phyloP scores from a whole-genome alignment of 1,140 invertebrate genomes.

The Drosophila burlai region DNA sequence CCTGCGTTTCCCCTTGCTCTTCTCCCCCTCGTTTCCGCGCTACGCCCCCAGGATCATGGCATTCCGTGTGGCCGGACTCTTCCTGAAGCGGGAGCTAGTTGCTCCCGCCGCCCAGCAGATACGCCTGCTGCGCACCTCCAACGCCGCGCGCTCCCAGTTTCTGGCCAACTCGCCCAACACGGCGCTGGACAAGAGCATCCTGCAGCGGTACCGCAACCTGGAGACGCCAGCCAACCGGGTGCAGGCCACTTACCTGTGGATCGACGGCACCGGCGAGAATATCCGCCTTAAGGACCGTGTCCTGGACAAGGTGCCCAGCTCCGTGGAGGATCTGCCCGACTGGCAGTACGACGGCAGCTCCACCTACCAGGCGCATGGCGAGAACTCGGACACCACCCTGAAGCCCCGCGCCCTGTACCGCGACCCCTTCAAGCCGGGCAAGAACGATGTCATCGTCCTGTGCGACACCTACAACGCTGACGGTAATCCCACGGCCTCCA shows the following conservation, averaged over 20 bases:
- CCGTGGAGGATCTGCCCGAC: conserved; percentile 91
- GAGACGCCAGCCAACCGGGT: conserved; percentile 90
- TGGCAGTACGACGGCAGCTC: conserved; percentile 98
- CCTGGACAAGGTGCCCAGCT: conserved; percentile 90
- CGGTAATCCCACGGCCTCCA: conserved; percentile 87
- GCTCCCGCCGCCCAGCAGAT: conserved; percentile 57
- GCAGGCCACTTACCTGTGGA: conserved; percentile 96
- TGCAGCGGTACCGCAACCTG: conserved; percentile 90
- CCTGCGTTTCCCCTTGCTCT: conserved; percentile 1
- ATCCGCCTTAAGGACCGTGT: conserved; percentile 95
- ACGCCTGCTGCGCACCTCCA: conserved; percentile 52
- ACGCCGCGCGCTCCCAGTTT: conserved; percentile 52
- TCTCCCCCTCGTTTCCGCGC: neutral
- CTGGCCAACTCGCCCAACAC: conserved; percentile 89
- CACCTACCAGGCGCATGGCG: conserved; percentile 91
- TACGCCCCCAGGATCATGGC: conserved; percentile 61
- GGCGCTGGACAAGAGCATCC: conserved; percentile 90
- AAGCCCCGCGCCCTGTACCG: conserved; percentile 93
- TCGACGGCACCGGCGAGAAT: conserved; percentile 96
- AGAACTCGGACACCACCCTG: conserved; percentile 94
- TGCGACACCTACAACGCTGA: conserved; percentile 92
- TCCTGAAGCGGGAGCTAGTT: conserved; percentile 74
- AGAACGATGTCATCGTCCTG: conserved; percentile 93
- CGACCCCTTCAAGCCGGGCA: conserved; percentile 94
- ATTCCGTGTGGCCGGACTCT: conserved; percentile 81